These are phyloP conservation scores for Medauroidea extradentata DNA, from an alignment of 1,140 invertebrate genomes.

Conservation along the genomic window DNA sequence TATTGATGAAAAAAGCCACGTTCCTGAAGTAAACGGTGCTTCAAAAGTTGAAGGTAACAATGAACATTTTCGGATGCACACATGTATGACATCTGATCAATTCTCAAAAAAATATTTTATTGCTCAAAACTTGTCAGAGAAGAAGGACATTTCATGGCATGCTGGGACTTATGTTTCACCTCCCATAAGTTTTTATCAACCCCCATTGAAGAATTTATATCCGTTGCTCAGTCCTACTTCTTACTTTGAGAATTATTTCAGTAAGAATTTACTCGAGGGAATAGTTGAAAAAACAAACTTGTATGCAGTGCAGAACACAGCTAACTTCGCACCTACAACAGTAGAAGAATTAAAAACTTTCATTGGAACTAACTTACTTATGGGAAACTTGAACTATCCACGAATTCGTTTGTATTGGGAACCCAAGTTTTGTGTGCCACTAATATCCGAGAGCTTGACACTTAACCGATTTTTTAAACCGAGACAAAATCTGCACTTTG, in stretches of 20 bases:
- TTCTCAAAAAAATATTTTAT: neutral
- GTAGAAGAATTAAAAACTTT: slow-evolving; percentile 19
- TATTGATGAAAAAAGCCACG: too few species aligned
- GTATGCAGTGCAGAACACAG: neutral
- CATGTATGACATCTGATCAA: neutral
- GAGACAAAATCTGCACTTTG: slow-evolving; percentile 14
- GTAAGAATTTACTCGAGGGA: slow-evolving; percentile 2
- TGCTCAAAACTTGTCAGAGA: neutral
- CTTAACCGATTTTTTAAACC: slow-evolving; percentile 13
- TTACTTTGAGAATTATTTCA: slow-evolving; percentile 13
- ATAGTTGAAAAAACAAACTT: slow-evolving; percentile 8
- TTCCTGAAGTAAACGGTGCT: too few species aligned
- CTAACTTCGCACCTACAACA: slow-evolving; percentile 5
- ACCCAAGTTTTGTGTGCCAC: neutral
- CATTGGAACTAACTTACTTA: slow-evolving; percentile 17
- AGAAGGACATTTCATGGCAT: neutral
- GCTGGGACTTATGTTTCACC: neutral
- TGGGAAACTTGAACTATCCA: slow-evolving; percentile 18
- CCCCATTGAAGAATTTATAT: neutral
- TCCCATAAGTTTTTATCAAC: neutral
- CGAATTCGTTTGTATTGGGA: slow-evolving; percentile 19
- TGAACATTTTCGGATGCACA: too few species aligned
- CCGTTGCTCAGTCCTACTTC: neutral
- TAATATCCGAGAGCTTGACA: slow-evolving; percentile 8
- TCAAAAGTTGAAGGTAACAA: too few species aligned